Evolutionary conservation across 1,140 invertebrate genomes (phyloP).

Genomic region (Cydia pomonella): DNA sequence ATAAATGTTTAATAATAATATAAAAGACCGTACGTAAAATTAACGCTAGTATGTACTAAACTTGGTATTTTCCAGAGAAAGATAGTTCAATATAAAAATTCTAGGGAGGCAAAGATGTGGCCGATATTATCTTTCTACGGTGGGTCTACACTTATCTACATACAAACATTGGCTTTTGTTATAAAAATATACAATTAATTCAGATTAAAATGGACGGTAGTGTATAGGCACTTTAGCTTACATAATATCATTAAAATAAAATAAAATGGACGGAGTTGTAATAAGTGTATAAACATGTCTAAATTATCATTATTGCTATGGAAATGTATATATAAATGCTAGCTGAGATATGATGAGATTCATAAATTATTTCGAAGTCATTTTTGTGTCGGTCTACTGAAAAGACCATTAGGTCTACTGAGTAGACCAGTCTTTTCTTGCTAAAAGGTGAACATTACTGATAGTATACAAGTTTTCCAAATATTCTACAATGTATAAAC

Average conservation of each 20-base stretch:
- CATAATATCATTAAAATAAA: conserved; percentile 7
- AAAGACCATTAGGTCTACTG: conserved; percentile 42
- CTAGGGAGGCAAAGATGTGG: background rate
- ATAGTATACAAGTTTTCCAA: background rate
- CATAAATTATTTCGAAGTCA: background rate
- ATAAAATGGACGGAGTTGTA: conserved; percentile 9
- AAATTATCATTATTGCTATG: conserved; percentile 11
- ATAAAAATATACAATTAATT: background rate
- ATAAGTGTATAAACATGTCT: conserved; percentile 27
- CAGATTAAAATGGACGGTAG: background rate
- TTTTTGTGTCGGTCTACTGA: conserved; percentile 40
- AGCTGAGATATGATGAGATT: conserved; percentile 24
- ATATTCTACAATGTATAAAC: background rate
- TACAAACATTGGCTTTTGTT: background rate
- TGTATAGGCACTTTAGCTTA: conserved; percentile 14
- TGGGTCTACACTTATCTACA: conserved; percentile 18
- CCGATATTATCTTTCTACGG: background rate
- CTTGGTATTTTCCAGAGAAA: no score
- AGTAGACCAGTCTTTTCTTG: conserved; percentile 36
- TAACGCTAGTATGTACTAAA: no score
- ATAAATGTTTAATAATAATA: no score
- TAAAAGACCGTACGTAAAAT: no score
- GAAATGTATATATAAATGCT: conserved; percentile 18
- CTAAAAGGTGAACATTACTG: no score
- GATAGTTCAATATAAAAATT: background rate